Conservation (phyloP, 2,113 vertebrate species). For the Otus sunia region DNA sequence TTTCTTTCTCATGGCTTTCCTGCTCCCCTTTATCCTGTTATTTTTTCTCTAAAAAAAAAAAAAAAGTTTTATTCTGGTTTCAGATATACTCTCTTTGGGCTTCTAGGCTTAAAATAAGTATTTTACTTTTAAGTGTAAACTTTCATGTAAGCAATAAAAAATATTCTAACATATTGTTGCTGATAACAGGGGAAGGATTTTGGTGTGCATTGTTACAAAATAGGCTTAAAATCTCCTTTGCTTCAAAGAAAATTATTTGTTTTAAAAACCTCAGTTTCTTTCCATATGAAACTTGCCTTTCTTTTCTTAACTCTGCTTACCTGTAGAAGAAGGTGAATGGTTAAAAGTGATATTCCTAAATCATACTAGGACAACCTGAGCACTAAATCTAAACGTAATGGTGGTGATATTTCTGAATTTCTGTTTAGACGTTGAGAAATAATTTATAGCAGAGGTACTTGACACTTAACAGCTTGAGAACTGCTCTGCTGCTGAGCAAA, state of each 20-base stretch:
- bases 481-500: not conserved
- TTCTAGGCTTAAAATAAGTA: not conserved
- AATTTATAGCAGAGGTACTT: not conserved
- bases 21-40: not conserved
- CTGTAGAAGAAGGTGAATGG: not conserved
- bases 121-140: not conserved
- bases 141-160: not conserved
- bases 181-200: not conserved
- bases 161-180: not conserved
- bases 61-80: not conserved
- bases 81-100: not conserved
- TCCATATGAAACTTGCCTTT: not conserved
- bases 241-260: not conserved
- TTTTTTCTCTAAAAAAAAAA: not conserved
- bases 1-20: not conserved
- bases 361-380: not conserved
- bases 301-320: not conserved
- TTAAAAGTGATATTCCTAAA: not conserved
- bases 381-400: not conserved
- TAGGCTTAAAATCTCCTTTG: not conserved
- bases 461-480: not conserved
- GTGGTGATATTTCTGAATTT: not conserved
- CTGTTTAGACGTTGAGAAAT: conserved; percentile 10
- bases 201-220: not conserved
- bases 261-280: not conserved